phyloP scores from a whole-genome alignment of 35 echinoderm and acorn worm species.

The Amphiura filiformis region DNA sequence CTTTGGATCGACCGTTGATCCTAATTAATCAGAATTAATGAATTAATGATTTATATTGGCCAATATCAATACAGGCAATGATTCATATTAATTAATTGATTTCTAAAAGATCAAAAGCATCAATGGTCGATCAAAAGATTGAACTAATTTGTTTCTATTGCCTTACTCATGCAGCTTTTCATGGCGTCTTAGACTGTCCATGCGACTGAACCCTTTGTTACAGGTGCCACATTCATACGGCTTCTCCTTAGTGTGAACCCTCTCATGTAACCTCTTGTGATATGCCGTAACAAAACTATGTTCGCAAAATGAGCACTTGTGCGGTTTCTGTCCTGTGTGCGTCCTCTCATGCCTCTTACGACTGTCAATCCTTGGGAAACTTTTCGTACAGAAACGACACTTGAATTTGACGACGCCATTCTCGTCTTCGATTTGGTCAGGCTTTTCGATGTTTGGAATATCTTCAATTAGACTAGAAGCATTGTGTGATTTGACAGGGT shows the following conservation, averaged over 20 bases:
- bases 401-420: not conserved
- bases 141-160: too few relatives aligned
- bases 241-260: conserved; percentile 12
- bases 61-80: too few relatives aligned
- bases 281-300: not conserved
- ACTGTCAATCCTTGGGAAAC: not conserved
- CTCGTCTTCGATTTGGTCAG: not conserved
- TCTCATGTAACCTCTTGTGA: not conserved
- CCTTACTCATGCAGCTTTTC: not conserved
- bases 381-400: not conserved
- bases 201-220: not conserved
- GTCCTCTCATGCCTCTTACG: not conserved
- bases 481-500: too few relatives aligned
- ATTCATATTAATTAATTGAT: too few relatives aligned
- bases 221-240: conserved; percentile 14
- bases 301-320: not conserved
- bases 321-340: not conserved
- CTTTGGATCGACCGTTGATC: too few relatives aligned
- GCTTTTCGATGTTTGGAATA: not conserved
- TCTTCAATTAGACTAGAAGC: not conserved
- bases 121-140: too few relatives aligned
- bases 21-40: too few relatives aligned
- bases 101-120: too few relatives aligned
- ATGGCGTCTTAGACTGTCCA: conserved; percentile 1
- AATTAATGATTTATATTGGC: too few relatives aligned